Evolutionary conservation across 2,113 vertebrate species (phyloP).

Genomic region (Siniperca knerii): DNA sequence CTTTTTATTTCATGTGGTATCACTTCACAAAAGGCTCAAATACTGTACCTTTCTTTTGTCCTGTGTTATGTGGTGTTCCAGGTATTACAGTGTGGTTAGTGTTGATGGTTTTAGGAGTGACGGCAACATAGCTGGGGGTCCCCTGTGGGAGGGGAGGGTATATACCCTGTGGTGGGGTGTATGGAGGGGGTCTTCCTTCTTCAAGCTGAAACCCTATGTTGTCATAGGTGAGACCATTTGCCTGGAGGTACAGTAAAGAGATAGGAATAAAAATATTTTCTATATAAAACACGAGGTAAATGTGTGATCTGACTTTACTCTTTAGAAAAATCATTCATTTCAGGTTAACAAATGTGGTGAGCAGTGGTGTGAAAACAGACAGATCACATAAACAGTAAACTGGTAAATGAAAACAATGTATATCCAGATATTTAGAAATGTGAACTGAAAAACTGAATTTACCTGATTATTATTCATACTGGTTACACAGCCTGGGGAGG

Average conservation of each 20-base stretch:
- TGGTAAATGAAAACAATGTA: not conserved
- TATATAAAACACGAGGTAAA: not conserved
- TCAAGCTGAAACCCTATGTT: slow-evolving; percentile 73
- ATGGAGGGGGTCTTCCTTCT: slow-evolving; percentile 44
- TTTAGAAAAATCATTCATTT: not conserved
- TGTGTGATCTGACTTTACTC: not conserved
- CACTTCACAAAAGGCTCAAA: not conserved
- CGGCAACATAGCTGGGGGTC: slow-evolving; percentile 30
- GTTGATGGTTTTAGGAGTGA: slow-evolving; percentile 47
- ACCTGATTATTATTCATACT: slow-evolving; percentile 58
- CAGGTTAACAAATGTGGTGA: not conserved
- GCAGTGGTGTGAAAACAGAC: not conserved
- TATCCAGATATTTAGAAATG: not conserved
- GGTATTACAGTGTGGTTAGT: slow-evolving; percentile 58
- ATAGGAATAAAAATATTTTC: not conserved
- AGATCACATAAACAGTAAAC: not conserved
- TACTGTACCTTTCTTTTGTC: slow-evolving; percentile 47
- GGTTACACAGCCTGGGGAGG: not conserved
- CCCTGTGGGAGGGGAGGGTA: slow-evolving; percentile 37
- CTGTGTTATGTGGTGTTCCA: not conserved
- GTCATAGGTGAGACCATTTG: slow-evolving; percentile 36
- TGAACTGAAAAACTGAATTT: not conserved
- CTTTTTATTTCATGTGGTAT: not conserved
- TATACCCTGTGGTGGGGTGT: not conserved
- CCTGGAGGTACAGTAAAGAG: slow-evolving; percentile 48